phyloP scores from a whole-genome alignment of 2,797 vertebrate genomes.

The Sebastes aleutianus region DNA sequence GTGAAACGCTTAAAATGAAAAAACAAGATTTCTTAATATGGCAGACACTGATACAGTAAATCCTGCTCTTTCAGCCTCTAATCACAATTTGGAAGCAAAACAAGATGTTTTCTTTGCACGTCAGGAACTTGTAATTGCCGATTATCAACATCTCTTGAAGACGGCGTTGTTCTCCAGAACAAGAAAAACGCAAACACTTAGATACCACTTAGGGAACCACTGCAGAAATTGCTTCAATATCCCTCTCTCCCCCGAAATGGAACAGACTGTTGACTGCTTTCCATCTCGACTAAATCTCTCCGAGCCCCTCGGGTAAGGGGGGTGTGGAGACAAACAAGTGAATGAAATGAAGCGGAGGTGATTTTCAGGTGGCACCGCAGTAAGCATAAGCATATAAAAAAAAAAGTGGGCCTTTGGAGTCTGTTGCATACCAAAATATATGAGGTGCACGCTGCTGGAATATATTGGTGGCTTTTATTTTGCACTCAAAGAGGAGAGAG shows the following conservation, averaged over 20 bases:
- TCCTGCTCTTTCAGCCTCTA: not conserved
- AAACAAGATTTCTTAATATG: not conserved
- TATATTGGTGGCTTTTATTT: conserved; percentile 55
- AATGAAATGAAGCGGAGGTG: conserved; percentile 65
- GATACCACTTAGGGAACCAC: conserved; percentile 57
- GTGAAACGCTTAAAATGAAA: not conserved
- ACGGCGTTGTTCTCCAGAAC: conserved; percentile 27
- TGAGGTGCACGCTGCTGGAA: conserved; percentile 18
- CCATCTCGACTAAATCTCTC: conserved; percentile 48
- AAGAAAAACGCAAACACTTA: conserved; percentile 36
- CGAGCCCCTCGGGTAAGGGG: conserved; percentile 19
- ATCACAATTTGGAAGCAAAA: conserved; percentile 24
- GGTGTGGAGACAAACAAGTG: conserved; percentile 46
- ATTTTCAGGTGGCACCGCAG: conserved; percentile 57
- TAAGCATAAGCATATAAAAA: conserved; percentile 38
- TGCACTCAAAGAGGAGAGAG: conserved; percentile 1
- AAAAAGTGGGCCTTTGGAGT: conserved; percentile 32
- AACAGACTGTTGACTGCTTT: conserved; percentile 57
- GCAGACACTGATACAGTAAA: conserved; percentile 1
- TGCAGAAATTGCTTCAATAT: conserved; percentile 46
- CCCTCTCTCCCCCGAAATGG: conserved; percentile 24
- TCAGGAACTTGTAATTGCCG: conserved; percentile 42
- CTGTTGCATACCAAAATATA: conserved; percentile 49
- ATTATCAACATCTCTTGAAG: conserved; percentile 43
- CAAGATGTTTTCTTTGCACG: conserved; percentile 7